Percentiles rank a stretch among this genome's conserved stretches.
Conservation (phyloP, 2,113 vertebrate species). For the Bubalus kerabau region DNA sequence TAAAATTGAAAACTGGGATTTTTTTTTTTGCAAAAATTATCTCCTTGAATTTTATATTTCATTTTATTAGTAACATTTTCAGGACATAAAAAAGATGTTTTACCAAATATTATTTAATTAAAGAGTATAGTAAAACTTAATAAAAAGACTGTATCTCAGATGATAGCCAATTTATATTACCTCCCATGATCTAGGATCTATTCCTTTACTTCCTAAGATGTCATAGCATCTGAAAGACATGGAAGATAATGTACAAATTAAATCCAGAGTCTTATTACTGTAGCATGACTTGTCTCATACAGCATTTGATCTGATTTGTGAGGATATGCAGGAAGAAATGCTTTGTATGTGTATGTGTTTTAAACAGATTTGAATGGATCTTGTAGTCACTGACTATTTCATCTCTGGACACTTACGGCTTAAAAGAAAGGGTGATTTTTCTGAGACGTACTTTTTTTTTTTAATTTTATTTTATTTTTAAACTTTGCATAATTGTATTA, state of each 20-base stretch:
- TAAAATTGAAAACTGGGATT: not conserved
- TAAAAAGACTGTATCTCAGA: not conserved
- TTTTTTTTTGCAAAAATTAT: not conserved
- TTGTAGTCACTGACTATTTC: not conserved
- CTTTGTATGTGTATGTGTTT: not conserved
- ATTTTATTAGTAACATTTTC: not conserved
- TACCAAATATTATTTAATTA: not conserved
- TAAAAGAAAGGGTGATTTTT: not conserved
- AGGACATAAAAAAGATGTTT: not conserved
- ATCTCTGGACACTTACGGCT: not conserved
- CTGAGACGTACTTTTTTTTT: not conserved
- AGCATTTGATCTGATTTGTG: conserved; percentile 47
- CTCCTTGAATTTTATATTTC: not conserved
- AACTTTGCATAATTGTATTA: no score
- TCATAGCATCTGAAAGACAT: not conserved
- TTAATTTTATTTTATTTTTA: no score
- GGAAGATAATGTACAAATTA: not conserved
- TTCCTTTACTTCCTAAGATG: conserved; percentile 11
- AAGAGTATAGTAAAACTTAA: not conserved
- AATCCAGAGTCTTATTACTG: conserved; percentile 7
- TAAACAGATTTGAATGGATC: conserved; percentile 7
- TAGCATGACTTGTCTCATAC: not conserved
- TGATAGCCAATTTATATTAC: not conserved
- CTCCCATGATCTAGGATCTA: not conserved
- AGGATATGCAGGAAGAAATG: conserved; percentile 20